Evolutionary conservation across 2,888 invertebrate species (phyloP), one percentile per base, ranked within the genome.

Genomic region (Parapristionchus giblindavisi): DNA sequence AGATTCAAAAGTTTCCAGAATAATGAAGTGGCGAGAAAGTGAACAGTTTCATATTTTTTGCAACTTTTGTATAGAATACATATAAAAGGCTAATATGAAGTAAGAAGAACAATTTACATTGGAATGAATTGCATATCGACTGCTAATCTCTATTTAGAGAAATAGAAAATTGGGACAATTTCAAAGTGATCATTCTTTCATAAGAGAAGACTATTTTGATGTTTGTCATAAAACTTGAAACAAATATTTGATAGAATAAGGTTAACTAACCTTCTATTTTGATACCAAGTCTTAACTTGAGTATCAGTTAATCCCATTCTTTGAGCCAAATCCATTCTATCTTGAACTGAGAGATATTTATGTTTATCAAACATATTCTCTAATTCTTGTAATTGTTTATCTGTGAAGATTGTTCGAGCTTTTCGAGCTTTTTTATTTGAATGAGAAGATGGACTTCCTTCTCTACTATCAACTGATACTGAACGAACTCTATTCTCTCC

Each of bases 281-380:
- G 97, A 90, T 98, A 98, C 98, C 99, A 99, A 86, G 99, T 99
- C 90, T 99, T 99, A 89, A 99, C 98, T 91, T 99, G 99, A 71
- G 98, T 99, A 90, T 99, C 99, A 58, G 95, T 96, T 76, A 99
- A 92, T 86, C 95, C 94, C 85, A 99, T 88, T 77, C 88, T 85
- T 61, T 95, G 94, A 0, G 99, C 98, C 86, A 99, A 92, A 90
- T 99, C 98, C 95, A 98, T 96, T 82, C 98, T 85, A 89, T 99
- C 83, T 76, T 97, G 98, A 21, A 87, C 87, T 24, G 83, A 83
- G 21, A 87, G 80, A 76, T 87, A 87, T 78, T 86, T 87, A 32
- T 87, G 85, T 51, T 82, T 80, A 54, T 86, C 85, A 70, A 87
- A 87, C 27, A 82, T 85, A 34, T 75, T 81, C 79, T 87, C 87